Conservation (phyloP, 2,888 invertebrate genomes). For the Lymantria monacha region DNA sequence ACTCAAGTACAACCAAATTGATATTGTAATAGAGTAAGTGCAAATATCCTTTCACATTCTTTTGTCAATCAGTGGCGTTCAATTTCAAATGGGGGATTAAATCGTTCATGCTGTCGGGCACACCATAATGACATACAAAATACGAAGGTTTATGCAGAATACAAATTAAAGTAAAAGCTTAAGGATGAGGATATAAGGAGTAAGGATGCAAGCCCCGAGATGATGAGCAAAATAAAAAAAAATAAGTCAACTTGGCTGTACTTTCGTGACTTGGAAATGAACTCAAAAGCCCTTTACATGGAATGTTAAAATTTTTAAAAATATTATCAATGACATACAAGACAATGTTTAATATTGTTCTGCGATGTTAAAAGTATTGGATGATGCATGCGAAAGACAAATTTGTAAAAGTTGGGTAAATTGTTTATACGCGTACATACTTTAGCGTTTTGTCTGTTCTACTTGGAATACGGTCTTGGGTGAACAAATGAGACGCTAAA, state of each 20-base stretch:
- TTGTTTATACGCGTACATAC: too few species aligned
- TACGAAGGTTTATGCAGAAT: conserved; percentile 56
- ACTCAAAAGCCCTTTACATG: conserved; percentile 30
- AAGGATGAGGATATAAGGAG: conserved; percentile 36
- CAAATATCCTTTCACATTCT: conserved; percentile 23
- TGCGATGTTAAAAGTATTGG: conserved; percentile 45
- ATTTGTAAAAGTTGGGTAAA: conserved; percentile 17
- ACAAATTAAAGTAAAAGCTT: conserved; percentile 49
- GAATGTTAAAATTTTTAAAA: conserved; percentile 16
- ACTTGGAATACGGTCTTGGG: too few species aligned
- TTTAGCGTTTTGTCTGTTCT: too few species aligned
- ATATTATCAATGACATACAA: conserved; percentile 18
- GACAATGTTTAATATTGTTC: conserved; percentile 35
- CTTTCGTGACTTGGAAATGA: conserved; percentile 37
- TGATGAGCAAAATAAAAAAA: conserved; percentile 61
- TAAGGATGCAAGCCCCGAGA: conserved; percentile 65
- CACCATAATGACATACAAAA: conserved; percentile 38
- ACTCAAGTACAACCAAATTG: conserved; percentile 76
- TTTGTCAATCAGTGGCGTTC: conserved; percentile 9
- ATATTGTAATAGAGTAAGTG: conserved; percentile 39
- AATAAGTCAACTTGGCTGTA: conserved; percentile 75
- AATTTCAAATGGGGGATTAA: background rate
- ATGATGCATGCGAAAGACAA: conserved; percentile 27
- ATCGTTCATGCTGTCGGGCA: conserved; percentile 31
- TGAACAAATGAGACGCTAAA: too few species aligned